Base-by-base conservation (phyloP, 1,140 invertebrate species). In the Camponotus pennsylvanicus region DNA sequence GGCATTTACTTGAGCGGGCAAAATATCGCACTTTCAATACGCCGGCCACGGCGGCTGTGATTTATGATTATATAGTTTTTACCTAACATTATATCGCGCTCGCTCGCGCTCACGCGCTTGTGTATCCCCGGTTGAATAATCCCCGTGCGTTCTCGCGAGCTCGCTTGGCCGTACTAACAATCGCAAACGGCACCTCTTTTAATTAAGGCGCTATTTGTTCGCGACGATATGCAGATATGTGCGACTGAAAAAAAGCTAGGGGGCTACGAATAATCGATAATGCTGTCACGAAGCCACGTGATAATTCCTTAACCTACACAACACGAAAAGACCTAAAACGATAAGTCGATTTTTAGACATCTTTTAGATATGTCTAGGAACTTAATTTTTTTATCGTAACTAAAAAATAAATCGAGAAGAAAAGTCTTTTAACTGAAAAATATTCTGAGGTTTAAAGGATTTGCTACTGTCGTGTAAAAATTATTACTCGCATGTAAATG, bases 151-250 rank as follows among this genome's bases (percentile, higher is more conserved):
- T 61, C 69, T 40, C 27, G 42, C 27, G 67, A 67, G 67, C 66
- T 63, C 86, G 61, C 52, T 61, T 34, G 69, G 27, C 61, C 67
- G 52, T 55, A 15, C 42, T 67, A 34, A 57, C 84, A 63, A 89
- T 86, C 71, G 77, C 85, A 64, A 70, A 21, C 67, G 55, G 42
- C 83, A 77, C 79, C 87, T 71, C 66, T 89, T 89, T 89, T 89
- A 89, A 89, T 89, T 89, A 89, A 89, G 84, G 73, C 80, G 71
- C 73, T 77, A 76, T 89, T 86, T 73, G 69, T 71, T 67, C 84
- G 87, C 57, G 88, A 86, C 77, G 55, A 64, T 21, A 85, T 70
- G 70, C 34, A 40, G 49, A 52, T 52, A 11, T 69, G 45, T 37
- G 37, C 27, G n/a, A 37, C 52, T 40, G 63, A 69, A 70, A 73